phyloP scores from a whole-genome alignment of 2,888 invertebrate species.

The Hirtodrosophila alboralis region DNA sequence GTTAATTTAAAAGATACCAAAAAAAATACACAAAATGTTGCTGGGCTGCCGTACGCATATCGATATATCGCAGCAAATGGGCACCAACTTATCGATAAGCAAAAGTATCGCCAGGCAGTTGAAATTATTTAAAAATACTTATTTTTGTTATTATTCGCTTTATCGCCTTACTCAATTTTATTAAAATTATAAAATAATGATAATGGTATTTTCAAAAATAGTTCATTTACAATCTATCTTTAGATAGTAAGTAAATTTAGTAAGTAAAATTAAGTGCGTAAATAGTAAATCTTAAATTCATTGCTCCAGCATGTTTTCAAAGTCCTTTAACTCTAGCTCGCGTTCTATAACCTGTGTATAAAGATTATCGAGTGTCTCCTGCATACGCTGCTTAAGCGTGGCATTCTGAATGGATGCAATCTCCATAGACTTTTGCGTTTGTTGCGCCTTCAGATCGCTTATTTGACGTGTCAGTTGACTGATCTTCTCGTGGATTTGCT shows the following conservation, averaged over 20 bases:
- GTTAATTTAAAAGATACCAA: no score
- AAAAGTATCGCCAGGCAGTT: neutral
- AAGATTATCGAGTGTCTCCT: conserved; percentile 91
- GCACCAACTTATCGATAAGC: conserved; percentile 26
- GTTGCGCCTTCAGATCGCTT: conserved; percentile 89
- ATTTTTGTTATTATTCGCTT: no score
- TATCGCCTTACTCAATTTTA: no score
- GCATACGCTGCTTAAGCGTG: conserved; percentile 92
- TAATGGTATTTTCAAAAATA: no score
- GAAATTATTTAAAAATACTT: neutral
- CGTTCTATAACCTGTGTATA: conserved; percentile 92
- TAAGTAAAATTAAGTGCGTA: no score
- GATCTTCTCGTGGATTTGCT: conserved; percentile 87
- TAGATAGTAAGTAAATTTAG: no score
- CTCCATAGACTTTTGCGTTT: conserved; percentile 92
- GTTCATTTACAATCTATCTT: no score
- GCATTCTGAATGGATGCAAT: conserved; percentile 93
- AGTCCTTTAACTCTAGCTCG: conserved; percentile 87
- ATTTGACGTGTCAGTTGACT: conserved; percentile 90
- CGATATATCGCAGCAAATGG: conserved; percentile 38
- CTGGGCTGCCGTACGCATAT: conserved; percentile 40
- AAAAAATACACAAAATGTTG: conserved; percentile 65
- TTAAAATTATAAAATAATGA: no score
- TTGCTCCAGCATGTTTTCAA: conserved; percentile 80
- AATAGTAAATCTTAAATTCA: no score